phyloP scores from a whole-genome alignment of 2,113 vertebrate species.

The Tricholaema leucomelas region DNA sequence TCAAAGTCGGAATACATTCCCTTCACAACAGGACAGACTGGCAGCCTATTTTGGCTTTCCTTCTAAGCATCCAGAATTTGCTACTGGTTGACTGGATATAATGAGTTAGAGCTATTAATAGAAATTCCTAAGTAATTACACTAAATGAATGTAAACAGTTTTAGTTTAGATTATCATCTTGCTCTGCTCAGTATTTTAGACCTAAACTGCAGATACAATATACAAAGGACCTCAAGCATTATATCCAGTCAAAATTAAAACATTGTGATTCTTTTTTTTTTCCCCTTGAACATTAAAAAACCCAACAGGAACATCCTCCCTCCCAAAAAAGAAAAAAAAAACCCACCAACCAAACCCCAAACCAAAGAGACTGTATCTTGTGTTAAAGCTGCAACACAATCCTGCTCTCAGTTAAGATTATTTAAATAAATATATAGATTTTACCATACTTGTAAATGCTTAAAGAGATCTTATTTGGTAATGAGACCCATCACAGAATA shows the following conservation, averaged over 20 bases:
- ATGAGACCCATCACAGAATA: neutral
- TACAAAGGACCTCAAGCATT: neutral
- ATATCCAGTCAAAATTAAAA: neutral
- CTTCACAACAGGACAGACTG: neutral
- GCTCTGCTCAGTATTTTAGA: neutral
- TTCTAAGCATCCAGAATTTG: neutral
- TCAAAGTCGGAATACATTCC: neutral
- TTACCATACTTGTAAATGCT: neutral
- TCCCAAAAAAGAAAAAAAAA: neutral
- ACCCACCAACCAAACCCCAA: neutral
- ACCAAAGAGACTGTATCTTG: neutral
- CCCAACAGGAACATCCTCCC: too few relatives aligned
- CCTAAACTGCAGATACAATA: neutral
- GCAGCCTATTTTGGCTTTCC: neutral
- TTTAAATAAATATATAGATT: neutral
- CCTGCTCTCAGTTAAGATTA: neutral
- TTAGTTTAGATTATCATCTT: neutral
- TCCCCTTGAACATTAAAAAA: neutral
- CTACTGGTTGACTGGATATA: neutral
- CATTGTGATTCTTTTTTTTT: neutral
- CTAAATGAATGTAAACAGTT: neutral
- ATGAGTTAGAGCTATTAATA: neutral
- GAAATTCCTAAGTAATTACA: neutral
- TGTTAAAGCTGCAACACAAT: neutral
- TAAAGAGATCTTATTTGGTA: neutral